These are phyloP conservation scores for Formicarius rufipectus DNA, from an alignment of 2,113 vertebrate species.

Conservation along the genomic window DNA sequence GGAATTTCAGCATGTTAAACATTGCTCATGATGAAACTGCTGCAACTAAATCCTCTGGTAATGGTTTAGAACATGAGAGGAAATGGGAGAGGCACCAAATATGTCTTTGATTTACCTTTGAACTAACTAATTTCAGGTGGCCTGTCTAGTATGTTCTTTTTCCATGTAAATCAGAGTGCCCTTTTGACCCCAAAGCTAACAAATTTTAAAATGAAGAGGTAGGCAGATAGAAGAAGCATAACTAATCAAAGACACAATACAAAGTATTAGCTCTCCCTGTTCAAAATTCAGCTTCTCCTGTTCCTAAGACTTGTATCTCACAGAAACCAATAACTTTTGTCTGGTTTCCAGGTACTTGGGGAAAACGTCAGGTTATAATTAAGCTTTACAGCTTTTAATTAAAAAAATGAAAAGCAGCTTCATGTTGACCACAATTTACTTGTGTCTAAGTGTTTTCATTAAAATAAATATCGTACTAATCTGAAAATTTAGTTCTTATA, in stretches of 20 bases:
- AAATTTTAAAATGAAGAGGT: constrained; percentile 1
- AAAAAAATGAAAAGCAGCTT: not conserved
- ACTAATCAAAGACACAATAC: not conserved
- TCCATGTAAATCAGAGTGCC: constrained; percentile 17
- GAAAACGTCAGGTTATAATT: not conserved
- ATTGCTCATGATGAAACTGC: not conserved
- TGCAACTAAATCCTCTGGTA: not conserved
- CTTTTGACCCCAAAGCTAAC: constrained; percentile 19
- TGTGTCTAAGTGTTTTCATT: not conserved
- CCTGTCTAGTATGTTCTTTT: not conserved
- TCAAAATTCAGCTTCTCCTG: not conserved
- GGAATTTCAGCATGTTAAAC: not conserved
- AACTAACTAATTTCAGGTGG: constrained; percentile 55
- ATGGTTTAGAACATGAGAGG: not conserved
- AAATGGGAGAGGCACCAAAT: constrained; percentile 3
- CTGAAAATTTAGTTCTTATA: not conserved
- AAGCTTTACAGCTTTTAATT: not conserved
- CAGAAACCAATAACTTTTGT: not conserved
- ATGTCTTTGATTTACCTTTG: constrained; percentile 55
- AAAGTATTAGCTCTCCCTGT: not conserved
- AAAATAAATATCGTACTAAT: not conserved
- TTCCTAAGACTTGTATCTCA: not conserved
- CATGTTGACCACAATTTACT: not conserved
- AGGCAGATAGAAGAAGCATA: not conserved
- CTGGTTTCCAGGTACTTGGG: not conserved